phyloP scores from a whole-genome alignment of 1,140 invertebrate genomes.

The Paraescarpia echinospica region DNA sequence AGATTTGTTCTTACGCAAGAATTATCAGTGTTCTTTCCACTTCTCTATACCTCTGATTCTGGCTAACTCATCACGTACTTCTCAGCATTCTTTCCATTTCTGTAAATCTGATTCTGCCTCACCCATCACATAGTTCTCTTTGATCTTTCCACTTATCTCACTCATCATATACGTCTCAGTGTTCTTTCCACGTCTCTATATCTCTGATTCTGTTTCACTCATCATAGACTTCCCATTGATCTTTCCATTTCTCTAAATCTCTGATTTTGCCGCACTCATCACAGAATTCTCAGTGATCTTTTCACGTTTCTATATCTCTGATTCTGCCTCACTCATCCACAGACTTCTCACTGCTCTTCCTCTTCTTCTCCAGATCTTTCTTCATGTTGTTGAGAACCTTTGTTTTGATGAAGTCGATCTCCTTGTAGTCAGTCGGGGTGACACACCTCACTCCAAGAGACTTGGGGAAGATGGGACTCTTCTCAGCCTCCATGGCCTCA shows the following conservation, averaged over 20 bases:
- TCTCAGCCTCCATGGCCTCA: not conserved
- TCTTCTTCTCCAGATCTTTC: constrained; percentile 26
- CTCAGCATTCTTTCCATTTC: not conserved
- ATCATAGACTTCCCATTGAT: not conserved
- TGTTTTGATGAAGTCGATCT: constrained; percentile 31
- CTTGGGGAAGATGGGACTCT: not conserved
- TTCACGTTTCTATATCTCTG: not conserved
- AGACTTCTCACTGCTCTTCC: constrained; percentile 28
- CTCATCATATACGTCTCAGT: not conserved
- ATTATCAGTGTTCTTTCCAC: too few species aligned
- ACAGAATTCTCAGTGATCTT: not conserved
- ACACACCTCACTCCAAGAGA: not conserved
- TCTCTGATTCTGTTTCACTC: not conserved
- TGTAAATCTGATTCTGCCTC: not conserved
- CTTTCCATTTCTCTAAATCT: not conserved
- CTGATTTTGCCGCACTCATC: not conserved
- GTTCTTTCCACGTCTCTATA: not conserved
- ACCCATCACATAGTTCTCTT: not conserved
- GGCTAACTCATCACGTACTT: not conserved
- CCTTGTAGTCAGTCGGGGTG: constrained; percentile 24
- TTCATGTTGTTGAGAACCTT: constrained; percentile 26
- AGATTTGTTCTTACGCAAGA: too few species aligned
- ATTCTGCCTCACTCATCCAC: constrained; percentile 22
- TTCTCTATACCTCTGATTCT: not conserved
- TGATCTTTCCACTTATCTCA: not conserved